Evolutionary conservation across 2,113 vertebrate species (phyloP).

Genomic region (Varanus komodoensis): DNA sequence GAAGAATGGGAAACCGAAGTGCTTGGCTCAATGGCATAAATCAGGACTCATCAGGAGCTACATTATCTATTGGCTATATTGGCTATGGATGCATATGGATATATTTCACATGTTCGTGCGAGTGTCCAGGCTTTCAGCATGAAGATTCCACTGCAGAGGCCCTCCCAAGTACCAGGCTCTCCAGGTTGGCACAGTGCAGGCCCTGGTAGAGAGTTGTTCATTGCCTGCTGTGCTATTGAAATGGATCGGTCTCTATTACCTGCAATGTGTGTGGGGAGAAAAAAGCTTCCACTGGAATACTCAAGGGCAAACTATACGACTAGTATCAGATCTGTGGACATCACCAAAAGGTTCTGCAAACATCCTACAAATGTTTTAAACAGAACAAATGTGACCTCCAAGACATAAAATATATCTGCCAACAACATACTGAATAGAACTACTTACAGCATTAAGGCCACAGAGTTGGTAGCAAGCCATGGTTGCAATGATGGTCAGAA

Average conservation of each 20-base stretch:
- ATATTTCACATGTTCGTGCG: background rate
- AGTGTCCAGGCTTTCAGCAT: background rate
- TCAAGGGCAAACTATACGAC: background rate
- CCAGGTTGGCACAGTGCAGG: background rate
- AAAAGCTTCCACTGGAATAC: background rate
- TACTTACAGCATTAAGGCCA: conserved; percentile 93
- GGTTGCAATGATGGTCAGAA: conserved; percentile 84
- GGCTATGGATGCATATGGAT: background rate
- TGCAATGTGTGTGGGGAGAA: background rate
- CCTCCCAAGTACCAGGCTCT: too few species aligned
- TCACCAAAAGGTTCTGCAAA: background rate
- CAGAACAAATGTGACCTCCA: background rate
- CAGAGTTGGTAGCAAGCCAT: conserved; percentile 98
- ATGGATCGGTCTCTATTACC: background rate
- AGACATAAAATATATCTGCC: too few species aligned
- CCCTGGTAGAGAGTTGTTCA: background rate
- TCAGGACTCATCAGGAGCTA: background rate
- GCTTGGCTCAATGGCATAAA: background rate
- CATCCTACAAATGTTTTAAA: background rate
- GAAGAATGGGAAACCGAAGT: background rate
- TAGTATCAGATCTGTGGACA: background rate
- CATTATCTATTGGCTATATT: background rate
- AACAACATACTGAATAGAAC: too few species aligned
- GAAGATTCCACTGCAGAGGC: background rate
- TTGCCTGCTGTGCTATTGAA: background rate